phyloP scores from a whole-genome alignment of 1,140 invertebrate genomes.

The fruit fly (Drosophila melanogaster) region Release_6_plus_ISO1_MT NT_037436.4:8659501-8660000 shows the following conservation, averaged over 20 bases:
- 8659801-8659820: conserved; percentile 17
- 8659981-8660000: too few species aligned
- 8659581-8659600: conserved; percentile 68
- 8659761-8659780: conserved; percentile 17
- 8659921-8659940: not conserved
- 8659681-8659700: not conserved
- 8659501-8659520: too few species aligned
- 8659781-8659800: conserved; percentile 22
- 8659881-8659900: conserved; percentile 1
- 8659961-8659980: not conserved
- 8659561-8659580: conserved; percentile 36
- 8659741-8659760: not conserved
- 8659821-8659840: conserved; percentile 13
- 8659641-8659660: conserved; percentile 56
- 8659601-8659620: conserved; percentile 70
- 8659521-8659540: conserved; percentile 2
- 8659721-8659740: conserved; percentile 1
- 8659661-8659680: conserved; percentile 40
- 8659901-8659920: not conserved
- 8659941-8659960: not conserved
- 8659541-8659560: not conserved
- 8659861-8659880: not conserved
- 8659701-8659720: not conserved
- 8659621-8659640: conserved; percentile 66
- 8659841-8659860: not conserved